Percentiles rank a stretch among this genome's conserved stretches.
These are phyloP conservation scores for Clytia hemisphaerica DNA, from an alignment of 30 jellyfish, hydroid and myxozoan species.

Conservation along the genomic window DNA sequence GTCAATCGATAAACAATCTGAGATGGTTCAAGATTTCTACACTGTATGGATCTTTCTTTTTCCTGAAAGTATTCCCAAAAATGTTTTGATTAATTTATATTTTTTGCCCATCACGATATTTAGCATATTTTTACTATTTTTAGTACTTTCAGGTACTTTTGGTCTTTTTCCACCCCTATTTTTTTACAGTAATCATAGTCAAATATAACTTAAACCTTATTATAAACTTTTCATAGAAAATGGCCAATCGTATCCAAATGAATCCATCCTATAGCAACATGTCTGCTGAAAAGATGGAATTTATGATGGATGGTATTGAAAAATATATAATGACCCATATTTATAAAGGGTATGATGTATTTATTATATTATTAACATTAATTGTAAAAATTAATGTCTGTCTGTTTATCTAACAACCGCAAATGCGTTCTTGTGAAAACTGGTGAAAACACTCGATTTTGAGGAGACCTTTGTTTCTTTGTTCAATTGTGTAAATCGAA, in stretches of 20 bases:
- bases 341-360: constrained; percentile 63
- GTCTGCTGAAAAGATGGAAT: constrained; percentile 69
- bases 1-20: constrained; percentile 78
- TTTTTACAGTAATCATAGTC: no score
- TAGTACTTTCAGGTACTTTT: no score
- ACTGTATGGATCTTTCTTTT: constrained; percentile 41
- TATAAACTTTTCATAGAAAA: constrained; percentile 60
- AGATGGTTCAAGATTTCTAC: constrained; percentile 87
- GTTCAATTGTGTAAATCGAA: background rate
- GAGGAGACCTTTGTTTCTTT: background rate
- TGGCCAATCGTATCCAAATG: constrained; percentile 81
- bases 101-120: background rate
- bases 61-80: background rate
- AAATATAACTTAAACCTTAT: no score
- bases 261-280: constrained; percentile 72
- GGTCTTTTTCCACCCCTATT: no score
- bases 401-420: no score
- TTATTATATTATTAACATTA: background rate
- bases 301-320: constrained; percentile 89
- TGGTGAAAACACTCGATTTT: no score
- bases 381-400: no score
- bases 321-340: constrained; percentile 93
- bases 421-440: no score
- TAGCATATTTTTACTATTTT: no score
- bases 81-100: background rate